Evolutionary conservation across 2,113 vertebrate genomes (phyloP), one percentile per base, ranked within the genome.

Genomic region (Callipepla squamata): DNA sequence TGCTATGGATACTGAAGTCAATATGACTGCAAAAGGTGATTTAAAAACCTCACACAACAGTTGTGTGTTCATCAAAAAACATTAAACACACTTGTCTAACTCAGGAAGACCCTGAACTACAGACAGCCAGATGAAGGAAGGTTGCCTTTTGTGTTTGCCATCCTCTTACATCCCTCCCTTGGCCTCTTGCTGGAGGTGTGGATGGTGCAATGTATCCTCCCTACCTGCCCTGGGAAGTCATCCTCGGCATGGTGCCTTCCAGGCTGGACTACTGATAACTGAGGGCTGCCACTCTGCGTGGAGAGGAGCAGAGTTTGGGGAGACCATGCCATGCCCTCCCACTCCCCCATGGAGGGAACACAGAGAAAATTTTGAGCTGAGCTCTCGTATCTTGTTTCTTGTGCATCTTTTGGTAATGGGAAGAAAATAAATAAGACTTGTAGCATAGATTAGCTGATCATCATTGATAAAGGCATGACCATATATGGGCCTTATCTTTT

Each of bases 251-350:
- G 32, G 28, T 34, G 22, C 17, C 20, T 58, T 92, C 20, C 55
- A 73, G 15, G 57, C 5, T 21, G 18, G 21, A 38, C 25, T 16
- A 0, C 0, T 34, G 68, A 22, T 1, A 3, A 13, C 13, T 57
- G 8, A 65, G 4, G 20, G 12, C 32, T 72, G 5, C 4, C 12
- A 32, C 42, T 34, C 25, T 85, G 25, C 4, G 9, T 82, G n/a
- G 17, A 22, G 6, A 92, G 25, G 11, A 73, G 9, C 3, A 6
- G 48, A 32, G 4, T 87, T 75, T 85, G 75, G 40, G 17, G 20
- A 68, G 9, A 70, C 9, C 10, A 74, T 74, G 20, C 3, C 7
- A 1, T 30, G 22, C 3, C 42, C 5, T 73, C 8, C 6, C 7
- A 53, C 3, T 38, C 6, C 65, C 7, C 6, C 4, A 57, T 20